phyloP scores from a whole-genome alignment of 2,888 invertebrate genomes.

The Notodonta ziczac region DNA sequence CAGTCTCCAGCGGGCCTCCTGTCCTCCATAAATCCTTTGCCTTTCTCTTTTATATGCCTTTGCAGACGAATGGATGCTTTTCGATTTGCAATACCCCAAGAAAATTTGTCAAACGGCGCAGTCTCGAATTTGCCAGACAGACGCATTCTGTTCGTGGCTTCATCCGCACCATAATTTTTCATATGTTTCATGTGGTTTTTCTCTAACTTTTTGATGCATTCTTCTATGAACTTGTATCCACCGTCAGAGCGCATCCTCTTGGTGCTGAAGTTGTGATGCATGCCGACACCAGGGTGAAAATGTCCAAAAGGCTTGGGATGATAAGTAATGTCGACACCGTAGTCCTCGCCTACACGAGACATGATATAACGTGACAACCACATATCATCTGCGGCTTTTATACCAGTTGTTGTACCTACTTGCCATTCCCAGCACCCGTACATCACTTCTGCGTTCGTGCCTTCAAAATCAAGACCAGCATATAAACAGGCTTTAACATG shows the following conservation, averaged over 20 bases:
- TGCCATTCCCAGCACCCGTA: conserved; percentile 96
- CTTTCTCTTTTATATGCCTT: conserved; percentile 93
- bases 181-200: conserved; percentile 96
- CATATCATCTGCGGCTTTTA: conserved; percentile 91
- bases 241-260: conserved; percentile 92
- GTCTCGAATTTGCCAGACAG: conserved; percentile 98
- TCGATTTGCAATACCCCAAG: conserved; percentile 95
- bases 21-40: conserved; percentile 97
- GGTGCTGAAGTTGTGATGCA: conserved; percentile 96
- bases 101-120: conserved; percentile 96
- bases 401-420: conserved; percentile 95
- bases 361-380: conserved; percentile 94
- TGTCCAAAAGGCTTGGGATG: conserved; percentile 91
- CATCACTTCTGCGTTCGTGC: conserved; percentile 99
- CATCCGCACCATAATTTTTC: conserved; percentile 94
- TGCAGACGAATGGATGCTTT: conserved; percentile 97
- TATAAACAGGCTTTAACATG: conserved; percentile 93
- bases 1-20: conserved; percentile 95
- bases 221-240: conserved; percentile 90
- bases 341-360: conserved; percentile 93
- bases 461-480: conserved; percentile 95
- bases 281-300: conserved; percentile 94
- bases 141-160: conserved; percentile 96
- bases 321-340: conserved; percentile 88
- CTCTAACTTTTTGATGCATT: conserved; percentile 95